Base-by-base conservation (phyloP, 2,888 invertebrate genomes). In the Diarsia rubi region DNA sequence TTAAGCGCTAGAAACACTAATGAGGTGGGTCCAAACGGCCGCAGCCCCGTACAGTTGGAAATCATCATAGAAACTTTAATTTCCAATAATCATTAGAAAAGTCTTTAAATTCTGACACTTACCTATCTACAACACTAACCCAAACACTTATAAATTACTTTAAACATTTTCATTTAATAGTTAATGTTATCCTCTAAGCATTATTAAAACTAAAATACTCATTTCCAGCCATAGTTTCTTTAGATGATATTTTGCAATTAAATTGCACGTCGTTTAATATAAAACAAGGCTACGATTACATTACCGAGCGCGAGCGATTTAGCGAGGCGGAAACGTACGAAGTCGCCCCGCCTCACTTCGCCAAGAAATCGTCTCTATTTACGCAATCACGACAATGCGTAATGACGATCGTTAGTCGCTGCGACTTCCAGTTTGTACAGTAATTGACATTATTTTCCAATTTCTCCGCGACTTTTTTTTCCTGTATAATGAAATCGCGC, bases 391-490 rank as follows among this genome's bases (percentile, higher is more conserved):
- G 91, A 91, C 93, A 93, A 94, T 94, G 94, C 95, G 94, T 96
- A 96, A 96, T 96, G 95, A 94, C 92, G 90, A 94, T 95, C 92
- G 93, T 95, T 94, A 95, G 93, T 91, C 90, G 91, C 93, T 92
- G 88, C 90, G 90, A 91, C 90, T 91, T 88, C 88, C 84, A 89
- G 91, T 92, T 91, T 92, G 93, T 93, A 91, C 91, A 89, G 95
- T 96, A 96, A 96, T 96, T 96, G 96, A 94, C 94, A 95, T 96
- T 95, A 95, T 95, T 96, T 96, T 95, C 92, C 95, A 95, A 95
- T 96, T 95, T 96, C 95, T 93, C 91, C 87, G 89, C 90, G 84
- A 90, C 92, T 93, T 94, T 91, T 92, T 91, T 92, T 91, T 83
- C 73, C 88, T 90, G 90, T 88, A 88, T 94, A 95, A 95, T 95